Percentiles rank a stretch among this genome's conserved stretches.
Evolutionary conservation across 2,797 vertebrate genomes (phyloP).

Genomic region (Sebastes ruberrimus): DNA sequence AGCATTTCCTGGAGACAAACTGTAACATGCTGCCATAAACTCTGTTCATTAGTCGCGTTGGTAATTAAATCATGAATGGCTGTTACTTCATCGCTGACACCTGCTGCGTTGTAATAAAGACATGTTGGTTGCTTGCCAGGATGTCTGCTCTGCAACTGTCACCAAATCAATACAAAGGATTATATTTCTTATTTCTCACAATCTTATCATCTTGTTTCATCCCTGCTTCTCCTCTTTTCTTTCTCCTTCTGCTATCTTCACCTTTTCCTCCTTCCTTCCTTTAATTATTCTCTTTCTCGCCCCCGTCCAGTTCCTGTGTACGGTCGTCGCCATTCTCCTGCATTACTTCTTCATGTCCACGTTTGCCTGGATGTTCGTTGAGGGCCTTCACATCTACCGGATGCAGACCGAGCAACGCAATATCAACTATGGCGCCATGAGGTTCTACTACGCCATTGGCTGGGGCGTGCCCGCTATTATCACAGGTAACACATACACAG

Average conservation of each 20-base stretch:
- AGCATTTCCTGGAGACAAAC: constrained; percentile 20
- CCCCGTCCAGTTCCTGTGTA: constrained; percentile 90
- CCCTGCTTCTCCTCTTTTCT: neutral
- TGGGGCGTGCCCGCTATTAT: constrained; percentile 98
- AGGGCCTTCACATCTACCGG: constrained; percentile 96
- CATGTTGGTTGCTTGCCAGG: neutral
- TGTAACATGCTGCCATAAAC: constrained; percentile 1
- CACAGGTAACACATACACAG: constrained; percentile 82
- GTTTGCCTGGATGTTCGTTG: constrained; percentile 97
- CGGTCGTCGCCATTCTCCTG: constrained; percentile 94
- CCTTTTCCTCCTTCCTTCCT: neutral
- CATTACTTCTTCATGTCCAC: constrained; percentile 99
- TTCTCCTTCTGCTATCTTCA: neutral
- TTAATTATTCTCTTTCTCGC: constrained; percentile 25
- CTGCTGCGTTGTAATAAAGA: constrained; percentile 27
- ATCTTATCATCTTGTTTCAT: neutral
- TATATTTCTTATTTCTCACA: neutral
- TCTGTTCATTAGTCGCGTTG: constrained; percentile 23
- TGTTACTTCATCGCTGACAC: constrained; percentile 21
- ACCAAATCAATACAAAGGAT: constrained; percentile 4
- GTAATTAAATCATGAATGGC: constrained; percentile 35
- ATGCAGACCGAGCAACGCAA: constrained; percentile 98
- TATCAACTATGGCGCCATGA: constrained; percentile 96
- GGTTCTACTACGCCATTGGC: constrained; percentile 98
- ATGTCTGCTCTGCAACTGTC: constrained; percentile 16